phyloP scores from a whole-genome alignment of 2,888 invertebrate species.

The Pseudococcus viburni region DNA sequence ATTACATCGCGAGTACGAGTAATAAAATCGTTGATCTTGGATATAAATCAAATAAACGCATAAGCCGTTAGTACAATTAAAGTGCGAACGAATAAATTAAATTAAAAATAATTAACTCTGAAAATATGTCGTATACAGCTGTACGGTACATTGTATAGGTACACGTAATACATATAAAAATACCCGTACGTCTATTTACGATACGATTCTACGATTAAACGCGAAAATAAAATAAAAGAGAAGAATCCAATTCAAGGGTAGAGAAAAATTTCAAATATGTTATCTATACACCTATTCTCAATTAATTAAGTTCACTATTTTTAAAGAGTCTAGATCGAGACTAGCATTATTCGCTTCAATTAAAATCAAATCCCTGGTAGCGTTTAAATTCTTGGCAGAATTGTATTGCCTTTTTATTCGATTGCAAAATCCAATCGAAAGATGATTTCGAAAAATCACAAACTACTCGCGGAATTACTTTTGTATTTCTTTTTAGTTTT shows the following conservation, averaged over 20 bases:
- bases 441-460: neutral
- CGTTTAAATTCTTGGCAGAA: slow-evolving; percentile 19
- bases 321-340: neutral
- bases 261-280: slow-evolving; percentile 10
- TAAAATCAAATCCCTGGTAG: slow-evolving; percentile 30
- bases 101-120: slow-evolving; percentile 15
- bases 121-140: neutral
- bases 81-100: slow-evolving; percentile 52
- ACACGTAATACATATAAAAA: neutral
- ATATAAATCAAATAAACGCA: slow-evolving; percentile 53
- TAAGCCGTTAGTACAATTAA: slow-evolving; percentile 18
- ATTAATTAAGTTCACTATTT: slow-evolving; percentile 27
- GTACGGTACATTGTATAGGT: neutral
- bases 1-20: slow-evolving; percentile 8
- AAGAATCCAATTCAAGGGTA: neutral
- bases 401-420: neutral
- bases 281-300: slow-evolving; percentile 12
- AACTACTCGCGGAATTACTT: slow-evolving; percentile 28
- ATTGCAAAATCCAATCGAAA: neutral
- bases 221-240: neutral
- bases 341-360: neutral
- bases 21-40: slow-evolving; percentile 50
- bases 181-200: neutral
- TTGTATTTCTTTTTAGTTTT: slow-evolving; percentile 15
- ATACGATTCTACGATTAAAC: neutral